Percentiles rank a stretch among this genome's conserved stretches.
Evolutionary conservation across 2,113 vertebrate genomes (phyloP).

Genomic region (Corythornis cristatus): DNA sequence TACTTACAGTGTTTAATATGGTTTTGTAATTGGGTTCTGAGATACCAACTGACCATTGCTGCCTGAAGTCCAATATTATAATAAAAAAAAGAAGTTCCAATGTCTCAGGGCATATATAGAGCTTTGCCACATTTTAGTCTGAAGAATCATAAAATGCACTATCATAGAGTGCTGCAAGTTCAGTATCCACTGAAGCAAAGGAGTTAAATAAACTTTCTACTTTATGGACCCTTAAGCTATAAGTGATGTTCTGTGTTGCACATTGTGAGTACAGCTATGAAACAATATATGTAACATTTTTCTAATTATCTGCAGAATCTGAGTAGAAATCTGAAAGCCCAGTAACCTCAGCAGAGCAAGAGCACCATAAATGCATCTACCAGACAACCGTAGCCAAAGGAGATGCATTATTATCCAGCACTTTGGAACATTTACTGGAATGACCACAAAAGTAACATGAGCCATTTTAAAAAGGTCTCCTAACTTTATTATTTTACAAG

Average conservation of each 20-base stretch:
- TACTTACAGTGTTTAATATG: background rate
- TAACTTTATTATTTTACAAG: constrained; percentile 26
- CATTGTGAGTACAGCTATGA: constrained; percentile 27
- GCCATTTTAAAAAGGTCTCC: background rate
- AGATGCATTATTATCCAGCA: constrained; percentile 37
- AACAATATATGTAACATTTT: constrained; percentile 54
- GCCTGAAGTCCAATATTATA: background rate
- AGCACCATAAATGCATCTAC: constrained; percentile 61
- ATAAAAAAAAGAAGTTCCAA: background rate
- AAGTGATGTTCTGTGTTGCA: constrained; percentile 57
- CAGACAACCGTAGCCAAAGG: background rate
- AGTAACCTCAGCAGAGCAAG: constrained; percentile 46
- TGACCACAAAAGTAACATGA: background rate
- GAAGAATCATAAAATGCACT: constrained; percentile 17
- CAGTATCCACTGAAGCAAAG: constrained; percentile 28
- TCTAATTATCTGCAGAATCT: constrained; percentile 44
- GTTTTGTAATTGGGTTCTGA: background rate
- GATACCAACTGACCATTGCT: background rate
- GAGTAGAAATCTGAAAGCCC: constrained; percentile 59
- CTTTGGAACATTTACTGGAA: constrained; percentile 41
- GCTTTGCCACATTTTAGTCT: background rate
- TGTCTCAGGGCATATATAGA: background rate
- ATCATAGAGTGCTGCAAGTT: background rate
- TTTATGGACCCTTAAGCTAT: constrained; percentile 68
- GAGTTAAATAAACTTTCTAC: constrained; percentile 66